phyloP scores from a whole-genome alignment of 2,797 vertebrate genomes.

The Urocyon cinereoargenteus region DNA sequence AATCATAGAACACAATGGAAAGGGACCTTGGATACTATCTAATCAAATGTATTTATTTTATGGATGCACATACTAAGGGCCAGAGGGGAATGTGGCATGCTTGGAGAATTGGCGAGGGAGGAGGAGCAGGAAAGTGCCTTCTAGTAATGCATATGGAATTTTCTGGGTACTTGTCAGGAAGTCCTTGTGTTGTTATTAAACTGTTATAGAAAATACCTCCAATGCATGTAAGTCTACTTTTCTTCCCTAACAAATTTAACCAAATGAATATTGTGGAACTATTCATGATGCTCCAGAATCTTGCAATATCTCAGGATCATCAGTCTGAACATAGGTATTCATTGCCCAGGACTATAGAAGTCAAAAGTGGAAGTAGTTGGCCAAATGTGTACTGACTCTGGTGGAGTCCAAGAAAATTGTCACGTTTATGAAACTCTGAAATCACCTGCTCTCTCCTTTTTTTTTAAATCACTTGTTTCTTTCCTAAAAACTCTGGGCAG shows the following conservation, averaged over 20 bases:
- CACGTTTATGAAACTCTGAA: constrained; percentile 32
- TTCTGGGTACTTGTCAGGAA: constrained; percentile 11
- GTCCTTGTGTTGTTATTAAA: constrained; percentile 31
- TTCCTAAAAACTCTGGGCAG: constrained; percentile 30
- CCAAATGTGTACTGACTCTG: constrained; percentile 35
- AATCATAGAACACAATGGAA: constrained; percentile 23
- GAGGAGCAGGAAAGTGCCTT: not conserved
- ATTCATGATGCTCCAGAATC: not conserved
- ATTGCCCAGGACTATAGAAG: constrained; percentile 5
- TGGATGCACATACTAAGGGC: not conserved
- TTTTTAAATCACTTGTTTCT: not conserved
- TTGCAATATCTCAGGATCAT: constrained; percentile 4
- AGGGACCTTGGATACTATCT: not conserved
- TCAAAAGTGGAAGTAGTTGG: not conserved
- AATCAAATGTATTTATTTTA: constrained; percentile 63
- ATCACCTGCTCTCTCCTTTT: not conserved
- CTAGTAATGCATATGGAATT: not conserved
- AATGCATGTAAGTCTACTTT: not conserved
- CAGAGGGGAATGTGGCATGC: constrained; percentile 18
- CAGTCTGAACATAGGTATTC: constrained; percentile 8
- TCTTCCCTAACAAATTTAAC: constrained; percentile 35
- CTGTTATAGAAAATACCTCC: not conserved
- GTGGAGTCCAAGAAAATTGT: constrained; percentile 17
- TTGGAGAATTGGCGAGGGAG: not conserved
- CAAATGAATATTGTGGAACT: constrained; percentile 14